Conservation (phyloP, 2,797 vertebrate species). For the Micromesistius poutassou region DNA sequence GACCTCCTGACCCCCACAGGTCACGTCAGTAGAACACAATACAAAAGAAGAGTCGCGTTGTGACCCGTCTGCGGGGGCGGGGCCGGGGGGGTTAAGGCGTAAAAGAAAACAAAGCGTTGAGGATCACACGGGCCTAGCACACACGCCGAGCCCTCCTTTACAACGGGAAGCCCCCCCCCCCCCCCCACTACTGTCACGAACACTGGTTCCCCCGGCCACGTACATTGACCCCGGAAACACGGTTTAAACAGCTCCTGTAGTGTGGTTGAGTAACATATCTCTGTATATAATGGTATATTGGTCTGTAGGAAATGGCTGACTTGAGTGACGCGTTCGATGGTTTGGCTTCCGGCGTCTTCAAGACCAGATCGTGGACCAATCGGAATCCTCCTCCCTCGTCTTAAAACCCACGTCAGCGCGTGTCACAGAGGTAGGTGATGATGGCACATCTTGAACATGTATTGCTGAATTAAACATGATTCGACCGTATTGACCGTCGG, state of each 20-base stretch:
- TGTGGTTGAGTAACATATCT: neutral
- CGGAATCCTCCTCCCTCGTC: slow-evolving; percentile 23
- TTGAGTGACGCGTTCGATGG: neutral
- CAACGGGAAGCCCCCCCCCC: neutral
- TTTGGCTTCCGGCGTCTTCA: neutral
- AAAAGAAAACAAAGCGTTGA: slow-evolving; percentile 16
- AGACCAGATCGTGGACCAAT: neutral
- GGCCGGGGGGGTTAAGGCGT: slow-evolving; percentile 54
- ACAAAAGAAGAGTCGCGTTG: neutral
- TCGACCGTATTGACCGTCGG: neutral
- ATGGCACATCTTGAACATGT: slow-evolving; percentile 43
- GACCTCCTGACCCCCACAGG: neutral
- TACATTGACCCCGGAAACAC: neutral
- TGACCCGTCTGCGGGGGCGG: slow-evolving; percentile 42
- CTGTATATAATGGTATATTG: neutral
- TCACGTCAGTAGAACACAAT: neutral
- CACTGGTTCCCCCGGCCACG: neutral
- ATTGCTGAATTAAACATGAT: slow-evolving; percentile 62
- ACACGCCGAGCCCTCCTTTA: slow-evolving; percentile 4
- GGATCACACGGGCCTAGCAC: neutral
- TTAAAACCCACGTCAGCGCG: slow-evolving; percentile 37
- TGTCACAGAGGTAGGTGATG: slow-evolving; percentile 67
- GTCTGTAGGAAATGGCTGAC: neutral
- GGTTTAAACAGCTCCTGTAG: neutral
- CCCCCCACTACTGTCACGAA: neutral